Evolutionary conservation across 2,113 vertebrate genomes (phyloP), one percentile per base, ranked within the genome.

Genomic region (Gallinago jamesoni): DNA sequence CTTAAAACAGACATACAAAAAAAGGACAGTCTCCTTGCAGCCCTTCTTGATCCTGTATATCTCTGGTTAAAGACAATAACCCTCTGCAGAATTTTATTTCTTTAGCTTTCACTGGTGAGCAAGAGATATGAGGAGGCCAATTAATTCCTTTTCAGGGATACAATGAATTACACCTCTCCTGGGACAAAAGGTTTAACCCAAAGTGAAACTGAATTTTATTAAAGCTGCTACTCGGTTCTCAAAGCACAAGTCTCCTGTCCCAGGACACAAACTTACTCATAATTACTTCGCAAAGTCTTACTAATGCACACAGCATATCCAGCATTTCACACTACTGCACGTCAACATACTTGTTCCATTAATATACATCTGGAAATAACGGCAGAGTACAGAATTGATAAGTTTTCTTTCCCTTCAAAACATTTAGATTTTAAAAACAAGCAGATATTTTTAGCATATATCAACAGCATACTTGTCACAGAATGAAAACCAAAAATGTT

Each of bases 1-100:
- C 68, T 70, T n/a, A 43, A 2, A 35, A 16, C 0, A 55, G 53
- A 53, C 17, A 3, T 0, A 20, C 0, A 39, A 75, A 19, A 64
- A 66, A 33, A n/a, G 8, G 3, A 12, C 15, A 48, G 48, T 20
- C 1, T 45, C 21, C 31, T 64, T 77, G 20, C 80, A 83, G 39
- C 22, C 30, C 14, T 69, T 57, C 55, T 27, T 23, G 33, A 47
- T 50, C n/a, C 27, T 60, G 16, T 41, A 4, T 22, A 30, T 37
- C 28, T 73, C 59, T 87, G 35, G 47, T 33, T 80, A 66, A 93
- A 85, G 15, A 62, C 20, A 53, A 17, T 10, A 10, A 57, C 2
- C 1, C 7, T 48, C 20, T 18, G 12, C 24, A 50, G 19, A 69
- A 10, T 59, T 85, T 41, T 41, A 48, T 63, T 89, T 73, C 50